Percentiles rank a stretch among this genome's conserved stretches.
phyloP scores from a whole-genome alignment of 2,113 vertebrate species.

The Haplochromis vanheusdeni region DNA sequence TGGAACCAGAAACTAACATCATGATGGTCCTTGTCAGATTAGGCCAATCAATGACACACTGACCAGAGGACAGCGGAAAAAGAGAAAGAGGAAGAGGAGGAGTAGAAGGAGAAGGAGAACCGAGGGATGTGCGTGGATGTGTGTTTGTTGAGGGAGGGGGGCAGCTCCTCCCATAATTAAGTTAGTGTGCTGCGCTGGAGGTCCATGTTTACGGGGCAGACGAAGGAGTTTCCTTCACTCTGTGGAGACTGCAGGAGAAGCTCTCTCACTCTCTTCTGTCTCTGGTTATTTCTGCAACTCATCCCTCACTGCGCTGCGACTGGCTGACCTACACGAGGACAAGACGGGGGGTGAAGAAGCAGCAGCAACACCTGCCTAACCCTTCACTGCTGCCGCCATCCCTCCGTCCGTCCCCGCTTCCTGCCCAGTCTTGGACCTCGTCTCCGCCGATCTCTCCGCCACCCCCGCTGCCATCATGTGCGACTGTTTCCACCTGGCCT shows the following conservation, averaged over 20 bases:
- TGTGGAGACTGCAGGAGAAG: neutral
- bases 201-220: conserved; percentile 70
- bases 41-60: conserved; percentile 59
- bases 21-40: conserved; percentile 69
- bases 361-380: conserved; percentile 1
- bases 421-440: neutral
- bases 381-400: neutral
- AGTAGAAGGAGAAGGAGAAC: conserved; percentile 7
- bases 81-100: neutral
- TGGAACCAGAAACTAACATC: conserved; percentile 65
- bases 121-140: conserved; percentile 20
- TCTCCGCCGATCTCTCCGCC: neutral
- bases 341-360: neutral
- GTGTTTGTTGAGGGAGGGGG: conserved; percentile 40
- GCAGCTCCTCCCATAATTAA: conserved; percentile 75
- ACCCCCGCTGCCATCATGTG: conserved; percentile 80
- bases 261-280: conserved; percentile 51
- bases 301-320: conserved; percentile 49
- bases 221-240: conserved; percentile 67
- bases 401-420: neutral
- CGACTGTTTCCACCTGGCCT: conserved; percentile 97
- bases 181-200: conserved; percentile 68
- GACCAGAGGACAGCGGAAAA: conserved; percentile 25
- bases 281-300: conserved; percentile 28
- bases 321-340: conserved; percentile 21